Base-by-base conservation (phyloP, 2,888 invertebrate genomes). In the Synergus laeviventris region DNA sequence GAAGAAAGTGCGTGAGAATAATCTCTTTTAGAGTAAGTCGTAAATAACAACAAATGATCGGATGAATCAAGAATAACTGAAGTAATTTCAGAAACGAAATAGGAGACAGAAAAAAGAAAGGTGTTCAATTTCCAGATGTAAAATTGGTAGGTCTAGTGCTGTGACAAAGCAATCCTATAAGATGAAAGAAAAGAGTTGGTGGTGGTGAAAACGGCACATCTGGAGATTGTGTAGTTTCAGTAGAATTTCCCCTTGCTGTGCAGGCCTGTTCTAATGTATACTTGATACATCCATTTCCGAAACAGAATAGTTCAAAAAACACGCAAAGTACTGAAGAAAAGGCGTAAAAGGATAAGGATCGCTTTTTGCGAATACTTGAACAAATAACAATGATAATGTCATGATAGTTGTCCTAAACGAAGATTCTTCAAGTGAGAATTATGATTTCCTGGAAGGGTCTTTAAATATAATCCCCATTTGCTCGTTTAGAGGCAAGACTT, bases 371-470 rank as follows among this genome's bases (percentile, higher is more conserved):
- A 45, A 39, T 24, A 66, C 45, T 42, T 14, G 45, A 66, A 66
- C 14, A 12, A 21, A 12, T 18, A 24, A 16, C 39, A 24, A 66
- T 45, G 18, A 39, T 21, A 21, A 39, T 45, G 7, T 42, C 45
- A 66, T 66, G 24, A 66, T 45, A 18, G n/a, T 38, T 31, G 24
- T 45, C 42, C 24, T 45, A 45, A 64, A 66, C 24, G 18, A 36
- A 36, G 31, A 49, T 49, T 31, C 45, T 45, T 70, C 49, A 16
- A 31, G 31, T 49, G 70, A 31, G 24, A 70, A 70, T 70, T 70
- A 49, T 49, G 3, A 36, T 18, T 70, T 70, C 70, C 36, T 54
- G 18, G 49, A 70, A 70, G n/a, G 16, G 49, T 49, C 24, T 70
- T 54, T 36, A 36, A 49, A 49, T 16, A 49, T 16, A 49, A 45